phyloP scores from a whole-genome alignment of 2,797 vertebrate genomes.

The Siniperca undulata region DNA sequence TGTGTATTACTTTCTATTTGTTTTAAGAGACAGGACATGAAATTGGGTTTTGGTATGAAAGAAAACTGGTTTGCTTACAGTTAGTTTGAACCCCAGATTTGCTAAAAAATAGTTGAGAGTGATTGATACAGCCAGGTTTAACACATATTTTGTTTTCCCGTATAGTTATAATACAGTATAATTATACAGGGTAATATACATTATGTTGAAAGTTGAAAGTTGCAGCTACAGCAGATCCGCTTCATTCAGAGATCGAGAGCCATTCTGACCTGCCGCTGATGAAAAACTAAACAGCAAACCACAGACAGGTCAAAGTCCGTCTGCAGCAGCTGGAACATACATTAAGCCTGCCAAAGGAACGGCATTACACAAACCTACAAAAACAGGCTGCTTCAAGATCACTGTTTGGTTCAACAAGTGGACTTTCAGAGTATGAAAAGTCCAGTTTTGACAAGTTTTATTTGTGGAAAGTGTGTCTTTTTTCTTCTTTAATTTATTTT shows the following conservation, averaged over 20 bases:
- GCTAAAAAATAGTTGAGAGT: too few species aligned
- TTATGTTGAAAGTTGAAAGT: neutral
- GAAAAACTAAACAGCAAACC: slow-evolving; percentile 30
- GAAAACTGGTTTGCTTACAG: neutral
- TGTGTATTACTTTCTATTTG: too few species aligned
- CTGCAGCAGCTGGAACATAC: slow-evolving; percentile 13
- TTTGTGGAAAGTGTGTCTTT: neutral
- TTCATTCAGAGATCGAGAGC: neutral
- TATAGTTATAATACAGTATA: neutral
- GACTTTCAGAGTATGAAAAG: neutral
- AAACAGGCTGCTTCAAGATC: neutral
- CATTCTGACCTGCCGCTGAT: neutral
- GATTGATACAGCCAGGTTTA: neutral
- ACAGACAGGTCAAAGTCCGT: slow-evolving; percentile 53
- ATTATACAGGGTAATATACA: neutral
- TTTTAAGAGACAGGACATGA: neutral
- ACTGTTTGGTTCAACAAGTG: neutral
- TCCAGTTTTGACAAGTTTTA: neutral
- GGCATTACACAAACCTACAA: neutral
- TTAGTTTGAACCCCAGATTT: neutral
- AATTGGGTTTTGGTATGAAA: too few species aligned
- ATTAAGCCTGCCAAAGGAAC: neutral
- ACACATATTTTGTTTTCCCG: neutral
- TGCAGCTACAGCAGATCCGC: slow-evolving; percentile 20
- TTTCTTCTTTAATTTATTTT: neutral